Base-by-base conservation (phyloP, 1,140 invertebrate genomes). In the Drosophila sucinea region DNA sequence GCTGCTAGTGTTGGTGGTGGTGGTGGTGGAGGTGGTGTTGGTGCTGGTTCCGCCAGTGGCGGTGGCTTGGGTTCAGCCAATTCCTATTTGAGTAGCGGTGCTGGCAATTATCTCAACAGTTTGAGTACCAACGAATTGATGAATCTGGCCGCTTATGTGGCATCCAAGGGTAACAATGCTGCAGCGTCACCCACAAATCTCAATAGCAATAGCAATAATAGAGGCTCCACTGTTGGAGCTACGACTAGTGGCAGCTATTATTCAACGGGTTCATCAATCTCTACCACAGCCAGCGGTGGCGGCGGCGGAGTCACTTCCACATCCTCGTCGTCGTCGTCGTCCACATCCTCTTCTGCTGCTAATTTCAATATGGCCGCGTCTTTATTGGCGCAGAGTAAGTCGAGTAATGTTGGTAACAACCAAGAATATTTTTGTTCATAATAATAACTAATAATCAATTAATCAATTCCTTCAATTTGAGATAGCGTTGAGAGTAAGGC, bases 321-420 rank as follows among this genome's bases (percentile, higher is more conserved):
- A 55, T 77, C 77, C 67, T 79, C 25, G n/a, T 27, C 44, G 3
- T 27, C 44, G 23, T 51, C 44, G 44, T 51, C 44, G 5, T 27
- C 44, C 0, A 27, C 82, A 27, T 76, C 78, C 41, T 80, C 80
- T 67, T 83, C 83, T 71, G 70, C 84, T 67, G 70, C 90, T 56
- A 91, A 83, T 79, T 89, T 91, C 55, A 91, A 90, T 91, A 92
- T 92, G 90, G 90, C 95, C 85, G 95, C 95, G 79, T 95, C 95
- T 83, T 94, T 96, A 92, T 94, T 96, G 90, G 95, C 96, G 91
- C 95, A 96, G 93, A 95, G 95, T 96, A 94, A 96, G 95, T 95
- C 82, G 70, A 81, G 73, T 92, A 92, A 91, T 91, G 90, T 92
- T 91, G 89, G 91, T 92, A 92, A 90, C 87, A 92, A 90, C 77